Evolutionary conservation across 2,113 vertebrate genomes (phyloP).

Genomic region (Dunckerocampus dactyliophorus): DNA sequence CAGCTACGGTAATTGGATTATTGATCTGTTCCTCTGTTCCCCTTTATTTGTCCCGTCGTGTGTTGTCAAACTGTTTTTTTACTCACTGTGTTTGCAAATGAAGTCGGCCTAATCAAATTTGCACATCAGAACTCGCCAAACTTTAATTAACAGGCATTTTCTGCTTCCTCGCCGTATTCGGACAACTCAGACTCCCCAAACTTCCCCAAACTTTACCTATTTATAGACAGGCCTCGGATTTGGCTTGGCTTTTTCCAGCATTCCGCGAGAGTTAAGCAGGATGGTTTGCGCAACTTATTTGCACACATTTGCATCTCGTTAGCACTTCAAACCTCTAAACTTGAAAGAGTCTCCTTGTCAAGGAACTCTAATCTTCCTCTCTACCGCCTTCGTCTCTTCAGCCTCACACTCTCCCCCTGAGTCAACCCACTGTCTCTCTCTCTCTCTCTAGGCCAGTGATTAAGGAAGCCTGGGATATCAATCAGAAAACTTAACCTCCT

Average conservation of each 20-base stretch:
- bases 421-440: constrained; percentile 17
- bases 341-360: constrained; percentile 69
- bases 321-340: constrained; percentile 71
- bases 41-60: constrained; percentile 35
- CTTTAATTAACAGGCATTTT: background rate
- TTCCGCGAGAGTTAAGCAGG: constrained; percentile 41
- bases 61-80: constrained; percentile 31
- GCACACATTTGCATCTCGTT: constrained; percentile 71
- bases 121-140: background rate
- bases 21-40: constrained; percentile 48
- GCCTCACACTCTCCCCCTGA: constrained; percentile 21
- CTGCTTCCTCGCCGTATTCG: background rate
- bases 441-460: constrained; percentile 43
- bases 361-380: constrained; percentile 58
- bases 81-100: constrained; percentile 24
- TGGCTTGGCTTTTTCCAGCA: constrained; percentile 30
- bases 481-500: constrained; percentile 53
- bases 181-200: constrained; percentile 10
- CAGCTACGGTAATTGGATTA: constrained; percentile 61
- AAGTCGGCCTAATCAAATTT: constrained; percentile 6
- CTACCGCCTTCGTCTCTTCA: constrained; percentile 21
- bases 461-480: constrained; percentile 50
- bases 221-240: constrained; percentile 52
- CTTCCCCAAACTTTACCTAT: constrained; percentile 52
- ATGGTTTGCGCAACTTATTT: constrained; percentile 57